Evolutionary conservation across 2,797 vertebrate genomes (phyloP).

Genomic region (Neosilurus hyrtlii): DNA sequence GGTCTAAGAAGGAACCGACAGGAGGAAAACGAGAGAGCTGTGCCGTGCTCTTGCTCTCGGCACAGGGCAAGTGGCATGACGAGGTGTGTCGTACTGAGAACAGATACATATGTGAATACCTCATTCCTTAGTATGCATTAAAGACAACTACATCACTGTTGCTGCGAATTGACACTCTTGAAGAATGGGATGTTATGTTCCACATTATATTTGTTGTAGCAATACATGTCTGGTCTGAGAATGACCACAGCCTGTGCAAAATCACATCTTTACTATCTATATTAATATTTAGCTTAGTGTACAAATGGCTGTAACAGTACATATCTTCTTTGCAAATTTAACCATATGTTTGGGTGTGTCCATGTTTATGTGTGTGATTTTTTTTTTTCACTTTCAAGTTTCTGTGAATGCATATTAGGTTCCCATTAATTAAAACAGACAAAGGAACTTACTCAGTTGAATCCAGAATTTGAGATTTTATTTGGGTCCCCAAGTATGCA

Average conservation of each 20-base stretch:
- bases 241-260: neutral
- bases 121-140: slow-evolving; percentile 78
- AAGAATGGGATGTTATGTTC: neutral
- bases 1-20: slow-evolving; percentile 82
- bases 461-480: neutral
- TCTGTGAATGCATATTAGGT: neutral
- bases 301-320: neutral
- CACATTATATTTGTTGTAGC: neutral
- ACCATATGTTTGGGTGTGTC: neutral
- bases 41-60: slow-evolving; percentile 78
- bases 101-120: slow-evolving; percentile 92
- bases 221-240: neutral
- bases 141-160: slow-evolving; percentile 21
- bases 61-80: slow-evolving; percentile 92
- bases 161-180: neutral
- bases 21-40: slow-evolving; percentile 92
- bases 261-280: neutral
- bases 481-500: neutral
- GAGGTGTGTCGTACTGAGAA: slow-evolving; percentile 87
- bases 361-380: neutral
- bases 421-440: neutral
- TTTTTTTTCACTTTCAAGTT: neutral
- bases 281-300: neutral
- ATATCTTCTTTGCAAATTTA: neutral
- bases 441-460: neutral